A percentile compares a stretch with the other conserved stretches of the same genome.
phyloP scores from a whole-genome alignment of 2,888 invertebrate species.

The Dione vanillae region DNA sequence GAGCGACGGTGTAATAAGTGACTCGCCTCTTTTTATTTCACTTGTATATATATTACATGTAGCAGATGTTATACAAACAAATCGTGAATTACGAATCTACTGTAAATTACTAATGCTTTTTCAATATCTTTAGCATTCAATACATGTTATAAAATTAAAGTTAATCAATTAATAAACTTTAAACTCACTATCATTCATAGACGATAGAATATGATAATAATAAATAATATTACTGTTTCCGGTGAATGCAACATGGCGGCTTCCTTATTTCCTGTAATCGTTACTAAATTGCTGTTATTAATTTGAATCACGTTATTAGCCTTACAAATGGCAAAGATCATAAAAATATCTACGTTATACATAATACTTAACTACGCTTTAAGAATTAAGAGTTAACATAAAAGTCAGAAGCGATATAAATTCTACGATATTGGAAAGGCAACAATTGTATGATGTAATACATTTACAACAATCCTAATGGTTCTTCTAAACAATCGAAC shows the following conservation, averaged over 20 bases:
- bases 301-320: slow-evolving; percentile 28
- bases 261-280: slow-evolving; percentile 39
- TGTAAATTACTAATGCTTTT: no score
- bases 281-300: slow-evolving; percentile 40
- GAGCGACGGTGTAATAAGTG: no score
- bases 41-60: no score
- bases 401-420: slow-evolving; percentile 16
- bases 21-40: no score
- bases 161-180: not conserved
- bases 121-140: not conserved
- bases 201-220: not conserved
- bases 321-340: slow-evolving; percentile 27
- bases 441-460: slow-evolving; percentile 15
- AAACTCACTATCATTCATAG: not conserved
- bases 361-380: not conserved
- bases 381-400: not conserved
- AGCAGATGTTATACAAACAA: no score
- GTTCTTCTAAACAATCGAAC: slow-evolving; percentile 3
- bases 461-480: not conserved
- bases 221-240: slow-evolving; percentile 5
- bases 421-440: slow-evolving; percentile 21
- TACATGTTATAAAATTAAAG: not conserved
- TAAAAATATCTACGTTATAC: not conserved
- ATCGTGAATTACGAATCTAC: no score
- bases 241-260: slow-evolving; percentile 29